These are phyloP conservation scores for Perizoma flavofasciatum DNA, from an alignment of 2,888 invertebrate species.

Conservation along the genomic window DNA sequence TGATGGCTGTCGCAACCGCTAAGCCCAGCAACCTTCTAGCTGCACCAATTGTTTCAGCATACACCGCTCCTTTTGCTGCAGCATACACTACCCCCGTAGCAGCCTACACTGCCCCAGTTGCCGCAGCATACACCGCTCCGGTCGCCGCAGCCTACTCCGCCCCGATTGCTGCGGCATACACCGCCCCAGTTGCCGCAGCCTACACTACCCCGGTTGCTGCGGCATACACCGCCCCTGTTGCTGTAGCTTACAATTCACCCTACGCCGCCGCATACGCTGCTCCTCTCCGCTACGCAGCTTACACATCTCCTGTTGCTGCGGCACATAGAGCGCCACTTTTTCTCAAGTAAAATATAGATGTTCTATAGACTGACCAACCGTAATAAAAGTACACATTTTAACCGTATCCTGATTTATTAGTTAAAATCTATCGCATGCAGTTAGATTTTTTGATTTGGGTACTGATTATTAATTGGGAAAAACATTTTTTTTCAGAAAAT, in stretches of 20 bases:
- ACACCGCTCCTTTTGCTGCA: constrained; percentile 47
- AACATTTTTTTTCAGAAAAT: too few relatives aligned
- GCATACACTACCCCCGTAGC: constrained; percentile 51
- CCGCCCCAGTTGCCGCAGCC: constrained; percentile 50
- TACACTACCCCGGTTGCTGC: constrained; percentile 43
- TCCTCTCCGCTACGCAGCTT: constrained; percentile 9
- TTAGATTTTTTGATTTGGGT: background rate
- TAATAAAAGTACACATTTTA: constrained; percentile 2
- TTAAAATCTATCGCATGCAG: background rate
- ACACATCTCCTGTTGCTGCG: constrained; percentile 49
- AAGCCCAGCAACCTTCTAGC: constrained; percentile 61
- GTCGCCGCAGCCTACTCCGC: constrained; percentile 53
- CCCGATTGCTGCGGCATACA: constrained; percentile 51
- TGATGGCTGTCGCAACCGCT: constrained; percentile 67
- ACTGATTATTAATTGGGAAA: too few relatives aligned
- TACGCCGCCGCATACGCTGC: constrained; percentile 42
- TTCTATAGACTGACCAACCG: constrained; percentile 1
- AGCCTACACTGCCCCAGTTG: constrained; percentile 52
- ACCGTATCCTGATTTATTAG: constrained; percentile 1
- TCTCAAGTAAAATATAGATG: constrained; percentile 14
- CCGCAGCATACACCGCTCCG: constrained; percentile 52
- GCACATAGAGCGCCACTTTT: constrained; percentile 47
- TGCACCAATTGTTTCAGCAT: constrained; percentile 45
- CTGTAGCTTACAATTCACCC: constrained; percentile 53
- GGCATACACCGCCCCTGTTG: constrained; percentile 29